Percentiles rank a stretch among this genome's conserved stretches.
These are phyloP conservation scores for Chionis minor DNA, from an alignment of 2,113 vertebrate species.

Conservation along the genomic window DNA sequence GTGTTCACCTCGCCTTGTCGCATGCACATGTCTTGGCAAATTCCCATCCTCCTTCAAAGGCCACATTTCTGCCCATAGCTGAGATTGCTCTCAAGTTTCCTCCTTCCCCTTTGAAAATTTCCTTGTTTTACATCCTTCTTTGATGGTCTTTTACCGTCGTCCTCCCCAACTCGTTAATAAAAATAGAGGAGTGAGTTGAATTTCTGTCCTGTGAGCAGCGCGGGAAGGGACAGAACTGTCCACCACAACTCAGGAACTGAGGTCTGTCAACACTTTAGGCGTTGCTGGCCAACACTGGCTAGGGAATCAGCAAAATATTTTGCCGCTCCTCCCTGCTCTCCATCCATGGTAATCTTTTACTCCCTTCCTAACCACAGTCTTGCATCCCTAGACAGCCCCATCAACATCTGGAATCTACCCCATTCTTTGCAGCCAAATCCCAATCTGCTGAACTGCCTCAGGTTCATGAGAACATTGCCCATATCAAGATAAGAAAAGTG, in stretches of 20 bases:
- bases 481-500: not conserved
- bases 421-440: not conserved
- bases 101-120: not conserved
- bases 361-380: not conserved
- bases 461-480: not conserved
- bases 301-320: slow-evolving; percentile 44
- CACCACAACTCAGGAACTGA: slow-evolving; percentile 2
- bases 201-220: not conserved
- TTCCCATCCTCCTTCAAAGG: not conserved
- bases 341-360: not conserved
- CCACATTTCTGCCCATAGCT: not conserved
- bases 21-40: not conserved
- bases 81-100: not conserved
- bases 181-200: not conserved
- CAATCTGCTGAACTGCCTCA: not conserved
- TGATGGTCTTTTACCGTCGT: not conserved
- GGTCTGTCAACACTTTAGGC: slow-evolving; percentile 12
- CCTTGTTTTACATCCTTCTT: not conserved
- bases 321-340: not conserved
- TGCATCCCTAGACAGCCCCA: not conserved
- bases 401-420: not conserved
- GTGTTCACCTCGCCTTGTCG: not conserved
- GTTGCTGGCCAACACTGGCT: not conserved
- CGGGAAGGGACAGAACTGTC: not conserved
- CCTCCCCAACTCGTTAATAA: not conserved